Percentiles rank a stretch among this genome's conserved stretches.
Evolutionary conservation across 2,888 invertebrate genomes (phyloP).

Genomic region (Drosophila phalerata): DNA sequence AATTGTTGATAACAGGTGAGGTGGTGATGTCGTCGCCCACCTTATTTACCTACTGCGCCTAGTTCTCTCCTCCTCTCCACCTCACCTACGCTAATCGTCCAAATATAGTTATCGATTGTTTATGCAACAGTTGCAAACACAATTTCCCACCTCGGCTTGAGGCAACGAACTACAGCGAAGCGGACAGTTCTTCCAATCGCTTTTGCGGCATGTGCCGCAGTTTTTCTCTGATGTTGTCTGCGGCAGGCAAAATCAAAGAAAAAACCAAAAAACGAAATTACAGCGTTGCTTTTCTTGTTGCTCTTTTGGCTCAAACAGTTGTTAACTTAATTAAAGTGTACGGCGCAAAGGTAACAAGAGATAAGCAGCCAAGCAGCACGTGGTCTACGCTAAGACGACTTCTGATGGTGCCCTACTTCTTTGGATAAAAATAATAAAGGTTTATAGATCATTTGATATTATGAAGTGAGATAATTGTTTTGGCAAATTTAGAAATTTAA

Average conservation of each 20-base stretch:
- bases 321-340: constrained; percentile 76
- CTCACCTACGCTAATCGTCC: constrained; percentile 32
- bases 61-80: not conserved
- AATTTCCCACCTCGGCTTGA: not conserved
- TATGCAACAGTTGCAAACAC: constrained; percentile 45
- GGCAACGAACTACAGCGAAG: constrained; percentile 12
- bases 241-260: constrained; percentile 51
- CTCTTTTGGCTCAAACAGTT: constrained; percentile 57
- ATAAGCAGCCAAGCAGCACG: constrained; percentile 35
- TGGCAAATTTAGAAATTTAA: not conserved
- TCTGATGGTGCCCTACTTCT: constrained; percentile 2
- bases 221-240: constrained; percentile 55
- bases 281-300: constrained; percentile 42
- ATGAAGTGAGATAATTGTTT: not conserved
- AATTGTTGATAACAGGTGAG: constrained; percentile 56
- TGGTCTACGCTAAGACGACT: constrained; percentile 8
- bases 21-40: constrained; percentile 43
- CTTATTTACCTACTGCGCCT: not conserved
- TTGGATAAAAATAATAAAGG: not conserved
- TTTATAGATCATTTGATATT: not conserved
- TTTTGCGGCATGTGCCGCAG: constrained; percentile 50
- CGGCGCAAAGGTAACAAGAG: constrained; percentile 48
- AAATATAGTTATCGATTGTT: constrained; percentile 48
- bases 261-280: constrained; percentile 55
- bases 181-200: constrained; percentile 15